These are phyloP conservation scores for Patella pellucida DNA, from an alignment of 2,888 invertebrate genomes.

Conservation along the genomic window DNA sequence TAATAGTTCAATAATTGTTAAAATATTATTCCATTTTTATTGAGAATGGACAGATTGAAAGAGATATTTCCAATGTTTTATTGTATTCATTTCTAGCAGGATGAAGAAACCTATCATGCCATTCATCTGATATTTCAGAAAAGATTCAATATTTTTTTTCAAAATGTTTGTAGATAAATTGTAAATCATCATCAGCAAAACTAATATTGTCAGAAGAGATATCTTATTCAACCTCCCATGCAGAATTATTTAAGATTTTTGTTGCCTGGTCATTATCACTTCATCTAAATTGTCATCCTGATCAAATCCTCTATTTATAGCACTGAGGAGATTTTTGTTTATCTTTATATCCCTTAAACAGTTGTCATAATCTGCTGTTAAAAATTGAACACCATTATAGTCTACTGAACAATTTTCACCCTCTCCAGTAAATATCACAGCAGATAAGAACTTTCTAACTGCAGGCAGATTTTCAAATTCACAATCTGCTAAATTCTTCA, in stretches of 20 bases:
- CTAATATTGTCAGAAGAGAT: no score
- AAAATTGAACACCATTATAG: background rate
- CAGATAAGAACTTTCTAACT: no score
- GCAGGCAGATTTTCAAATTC: no score
- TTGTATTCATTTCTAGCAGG: background rate
- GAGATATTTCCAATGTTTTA: background rate
- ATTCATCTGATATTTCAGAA: background rate
- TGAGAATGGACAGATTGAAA: background rate
- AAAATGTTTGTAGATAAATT: background rate
- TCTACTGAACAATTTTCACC: background rate
- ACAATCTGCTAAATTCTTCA: background rate
- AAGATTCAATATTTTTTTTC: background rate
- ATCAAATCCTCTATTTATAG: no score
- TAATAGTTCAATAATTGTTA: background rate
- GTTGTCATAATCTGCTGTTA: background rate
- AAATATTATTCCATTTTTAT: background rate
- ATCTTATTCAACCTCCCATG: no score
- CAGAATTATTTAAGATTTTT: no score
- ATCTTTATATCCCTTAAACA: background rate
- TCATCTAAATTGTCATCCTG: no score
- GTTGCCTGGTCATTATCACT: no score
- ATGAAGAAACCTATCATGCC: background rate
- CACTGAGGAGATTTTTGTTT: background rate
- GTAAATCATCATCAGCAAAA: slow-evolving; percentile 8
- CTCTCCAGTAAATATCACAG: no score